phyloP scores from a whole-genome alignment of 2,888 invertebrate genomes.

The Psylliodes chrysocephalus region DNA sequence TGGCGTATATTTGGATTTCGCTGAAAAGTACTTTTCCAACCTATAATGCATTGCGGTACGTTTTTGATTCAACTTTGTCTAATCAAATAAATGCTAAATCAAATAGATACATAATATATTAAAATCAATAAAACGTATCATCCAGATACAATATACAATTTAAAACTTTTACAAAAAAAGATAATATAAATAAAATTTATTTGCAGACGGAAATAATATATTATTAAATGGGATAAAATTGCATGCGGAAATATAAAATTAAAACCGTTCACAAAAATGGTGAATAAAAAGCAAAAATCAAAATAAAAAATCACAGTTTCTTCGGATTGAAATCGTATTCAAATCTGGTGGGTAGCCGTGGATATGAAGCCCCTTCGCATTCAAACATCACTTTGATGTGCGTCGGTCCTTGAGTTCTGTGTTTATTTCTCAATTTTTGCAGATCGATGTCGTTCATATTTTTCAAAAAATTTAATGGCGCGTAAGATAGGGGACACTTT shows the following conservation, averaged over 20 bases:
- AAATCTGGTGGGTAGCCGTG: slow-evolving; percentile 53
- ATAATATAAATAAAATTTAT: slow-evolving; percentile 20
- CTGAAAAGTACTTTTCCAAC: too few species aligned
- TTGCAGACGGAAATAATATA: slow-evolving; percentile 9
- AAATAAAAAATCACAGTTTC: slow-evolving; percentile 29
- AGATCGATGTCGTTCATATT: slow-evolving; percentile 32
- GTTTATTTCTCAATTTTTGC: slow-evolving; percentile 25
- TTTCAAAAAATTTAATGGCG: slow-evolving; percentile 50
- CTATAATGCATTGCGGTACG: too few species aligned
- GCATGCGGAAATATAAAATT: slow-evolving; percentile 28
- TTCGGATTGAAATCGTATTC: slow-evolving; percentile 47
- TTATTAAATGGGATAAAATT: slow-evolving; percentile 9
- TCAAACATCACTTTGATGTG: slow-evolving; percentile 51
- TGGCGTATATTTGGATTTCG: too few species aligned
- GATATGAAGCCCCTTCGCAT: slow-evolving; percentile 55
- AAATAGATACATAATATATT: neutral
- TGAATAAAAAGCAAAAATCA: too few species aligned
- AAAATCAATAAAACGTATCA: neutral
- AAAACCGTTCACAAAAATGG: slow-evolving; percentile 29
- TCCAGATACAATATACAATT: slow-evolving; percentile 3
- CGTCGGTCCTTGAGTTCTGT: slow-evolving; percentile 41
- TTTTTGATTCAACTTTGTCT: too few species aligned
- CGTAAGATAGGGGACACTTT: slow-evolving; percentile 53
- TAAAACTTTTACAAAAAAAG: neutral
- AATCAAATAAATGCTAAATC: too few species aligned